Percentiles rank a stretch among this genome's conserved stretches.
phyloP scores from a whole-genome alignment of 2,888 invertebrate species.

The Linnaemya tessellans region DNA sequence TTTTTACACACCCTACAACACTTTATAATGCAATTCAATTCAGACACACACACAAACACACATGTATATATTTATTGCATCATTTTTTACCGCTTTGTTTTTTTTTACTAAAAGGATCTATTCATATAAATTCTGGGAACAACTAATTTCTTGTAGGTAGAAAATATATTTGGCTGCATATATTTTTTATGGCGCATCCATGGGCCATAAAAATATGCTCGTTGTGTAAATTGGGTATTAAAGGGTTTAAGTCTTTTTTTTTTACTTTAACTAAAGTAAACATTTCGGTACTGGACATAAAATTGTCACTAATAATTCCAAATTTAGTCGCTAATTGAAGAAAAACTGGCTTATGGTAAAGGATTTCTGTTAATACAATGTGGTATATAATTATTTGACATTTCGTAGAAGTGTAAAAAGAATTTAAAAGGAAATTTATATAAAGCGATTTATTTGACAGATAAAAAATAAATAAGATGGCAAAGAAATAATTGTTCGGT shows the following conservation, averaged over 20 bases:
- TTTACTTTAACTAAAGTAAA: conserved; percentile 34
- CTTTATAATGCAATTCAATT: conserved; percentile 42
- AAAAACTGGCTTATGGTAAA: conserved; percentile 75
- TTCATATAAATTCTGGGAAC: conserved; percentile 6
- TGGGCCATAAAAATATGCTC: conserved; percentile 36
- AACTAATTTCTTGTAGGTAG: neutral
- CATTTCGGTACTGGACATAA: conserved; percentile 13
- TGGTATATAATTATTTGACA: no score
- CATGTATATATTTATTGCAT: conserved; percentile 50
- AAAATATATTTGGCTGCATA: neutral
- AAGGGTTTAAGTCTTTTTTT: conserved; percentile 60
- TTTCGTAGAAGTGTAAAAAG: neutral
- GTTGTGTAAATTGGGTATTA: conserved; percentile 3
- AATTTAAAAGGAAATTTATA: neutral
- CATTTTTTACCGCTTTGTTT: conserved; percentile 26
- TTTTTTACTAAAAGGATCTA: neutral
- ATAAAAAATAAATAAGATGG: no score
- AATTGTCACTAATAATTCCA: conserved; percentile 25
- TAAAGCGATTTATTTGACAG: neutral
- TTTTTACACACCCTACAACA: neutral
- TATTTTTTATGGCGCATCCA: neutral
- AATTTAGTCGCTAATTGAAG: conserved; percentile 79
- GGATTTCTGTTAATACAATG: no score
- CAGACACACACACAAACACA: conserved; percentile 17
- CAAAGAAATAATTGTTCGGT: no score